Conservation (phyloP, 2,113 vertebrate species). For the Oncorhynchus kisutch region DNA sequence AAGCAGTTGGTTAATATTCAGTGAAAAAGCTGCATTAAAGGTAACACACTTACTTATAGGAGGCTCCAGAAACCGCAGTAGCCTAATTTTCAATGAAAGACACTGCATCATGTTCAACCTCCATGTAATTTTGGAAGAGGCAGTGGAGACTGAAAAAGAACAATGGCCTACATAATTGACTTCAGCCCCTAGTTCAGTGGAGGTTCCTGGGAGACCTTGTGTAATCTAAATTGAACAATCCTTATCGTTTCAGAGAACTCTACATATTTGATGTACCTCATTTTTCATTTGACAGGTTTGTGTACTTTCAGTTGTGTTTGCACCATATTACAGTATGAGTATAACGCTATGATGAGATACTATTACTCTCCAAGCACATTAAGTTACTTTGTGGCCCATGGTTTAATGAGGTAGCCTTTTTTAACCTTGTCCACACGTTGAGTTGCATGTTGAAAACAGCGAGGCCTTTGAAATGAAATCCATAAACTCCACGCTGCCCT, state of each 20-base stretch:
- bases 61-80: background rate
- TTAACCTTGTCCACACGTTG: background rate
- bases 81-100: background rate
- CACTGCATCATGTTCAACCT: conserved; percentile 1
- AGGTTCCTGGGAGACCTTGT: background rate
- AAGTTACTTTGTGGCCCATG: no score
- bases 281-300: background rate
- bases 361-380: no score
- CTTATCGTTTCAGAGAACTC: background rate
- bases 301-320: background rate
- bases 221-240: background rate
- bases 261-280: background rate
- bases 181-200: background rate
- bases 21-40: background rate
- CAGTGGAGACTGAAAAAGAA: background rate
- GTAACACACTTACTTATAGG: background rate
- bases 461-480: background rate
- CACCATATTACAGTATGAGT: no score
- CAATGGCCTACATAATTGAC: conserved; percentile 1
- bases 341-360: no score
- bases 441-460: background rate
- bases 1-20: background rate
- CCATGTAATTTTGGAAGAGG: background rate
- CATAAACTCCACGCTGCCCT: background rate
- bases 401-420: background rate